Evolutionary conservation across 2,888 invertebrate genomes (phyloP).

Genomic region (Yponomeuta plumbellus): DNA sequence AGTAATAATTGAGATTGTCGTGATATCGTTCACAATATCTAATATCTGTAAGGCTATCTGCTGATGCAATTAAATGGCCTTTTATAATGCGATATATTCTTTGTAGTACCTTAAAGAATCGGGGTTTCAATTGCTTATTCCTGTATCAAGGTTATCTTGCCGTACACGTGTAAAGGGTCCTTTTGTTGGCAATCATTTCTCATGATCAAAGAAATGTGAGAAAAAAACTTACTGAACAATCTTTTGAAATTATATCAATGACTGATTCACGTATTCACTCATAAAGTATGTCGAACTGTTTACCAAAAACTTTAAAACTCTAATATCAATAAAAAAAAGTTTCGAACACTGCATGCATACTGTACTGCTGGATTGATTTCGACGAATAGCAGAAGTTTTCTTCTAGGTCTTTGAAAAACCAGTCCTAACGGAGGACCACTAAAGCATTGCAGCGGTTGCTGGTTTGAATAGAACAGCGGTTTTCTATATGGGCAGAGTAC

Average conservation of each 20-base stretch:
- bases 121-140: not conserved
- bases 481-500: constrained; percentile 22
- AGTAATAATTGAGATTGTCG: not conserved
- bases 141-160: not conserved
- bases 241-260: not conserved
- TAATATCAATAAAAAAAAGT: no score
- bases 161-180: not conserved
- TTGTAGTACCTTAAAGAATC: not conserved
- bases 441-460: constrained; percentile 8
- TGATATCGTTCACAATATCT: not conserved
- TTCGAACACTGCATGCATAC: no score
- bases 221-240: not conserved
- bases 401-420: not conserved
- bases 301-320: no score
- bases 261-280: no score
- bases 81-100: not conserved
- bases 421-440: not conserved
- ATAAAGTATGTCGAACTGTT: no score
- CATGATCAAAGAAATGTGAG: not conserved
- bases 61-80: not conserved
- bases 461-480: constrained; percentile 29
- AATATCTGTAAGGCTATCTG: not conserved
- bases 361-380: no score
- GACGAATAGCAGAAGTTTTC: not conserved
- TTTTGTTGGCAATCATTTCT: not conserved